Conservation (phyloP, 2,113 vertebrate genomes). For the Ceuthmochares aereus region DNA sequence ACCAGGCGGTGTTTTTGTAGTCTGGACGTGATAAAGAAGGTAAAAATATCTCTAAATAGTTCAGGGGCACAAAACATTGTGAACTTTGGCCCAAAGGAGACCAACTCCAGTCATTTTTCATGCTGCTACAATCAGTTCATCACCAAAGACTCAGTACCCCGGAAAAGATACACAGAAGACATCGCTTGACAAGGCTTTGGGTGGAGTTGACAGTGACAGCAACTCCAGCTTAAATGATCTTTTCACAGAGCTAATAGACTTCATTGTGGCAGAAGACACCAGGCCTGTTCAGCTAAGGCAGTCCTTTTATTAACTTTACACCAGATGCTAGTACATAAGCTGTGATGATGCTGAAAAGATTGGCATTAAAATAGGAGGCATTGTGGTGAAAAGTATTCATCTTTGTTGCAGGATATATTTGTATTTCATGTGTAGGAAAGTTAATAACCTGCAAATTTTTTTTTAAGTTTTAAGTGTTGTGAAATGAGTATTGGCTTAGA, state of each 20-base stretch:
- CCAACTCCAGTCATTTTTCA: background rate
- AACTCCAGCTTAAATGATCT: background rate
- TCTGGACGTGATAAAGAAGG: background rate
- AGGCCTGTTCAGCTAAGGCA: background rate
- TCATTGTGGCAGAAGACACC: background rate
- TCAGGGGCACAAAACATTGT: background rate
- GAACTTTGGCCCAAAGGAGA: background rate
- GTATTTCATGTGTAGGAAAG: background rate
- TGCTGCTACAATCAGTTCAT: background rate
- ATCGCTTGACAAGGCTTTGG: background rate
- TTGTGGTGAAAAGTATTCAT: conserved; percentile 26
- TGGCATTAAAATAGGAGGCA: background rate
- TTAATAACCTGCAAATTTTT: background rate
- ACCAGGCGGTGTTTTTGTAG: background rate
- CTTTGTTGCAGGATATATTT: background rate
- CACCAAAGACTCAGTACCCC: background rate
- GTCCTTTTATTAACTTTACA: background rate
- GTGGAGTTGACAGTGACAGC: background rate
- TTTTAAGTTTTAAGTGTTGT: background rate
- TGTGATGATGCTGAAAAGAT: background rate
- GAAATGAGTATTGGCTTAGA: background rate
- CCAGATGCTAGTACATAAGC: background rate
- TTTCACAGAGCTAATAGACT: background rate
- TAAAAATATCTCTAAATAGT: background rate
- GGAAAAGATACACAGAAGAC: background rate